These are phyloP conservation scores for Andrena marginata DNA, from an alignment of 2,888 invertebrate species.

Conservation along the genomic window DNA sequence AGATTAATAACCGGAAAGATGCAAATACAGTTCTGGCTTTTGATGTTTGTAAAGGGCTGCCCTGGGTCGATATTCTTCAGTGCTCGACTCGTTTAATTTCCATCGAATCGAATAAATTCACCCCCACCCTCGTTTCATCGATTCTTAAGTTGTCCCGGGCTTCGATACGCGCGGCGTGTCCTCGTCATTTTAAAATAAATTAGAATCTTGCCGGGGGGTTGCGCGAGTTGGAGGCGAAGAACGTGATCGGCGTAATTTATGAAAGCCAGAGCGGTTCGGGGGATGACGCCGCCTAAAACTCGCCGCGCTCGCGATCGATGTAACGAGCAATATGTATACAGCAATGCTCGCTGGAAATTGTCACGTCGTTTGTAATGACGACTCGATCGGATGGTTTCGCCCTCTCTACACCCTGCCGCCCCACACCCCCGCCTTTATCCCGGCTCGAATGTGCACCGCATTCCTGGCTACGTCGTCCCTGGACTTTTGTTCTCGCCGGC, in stretches of 20 bases:
- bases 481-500: slow-evolving; percentile 79
- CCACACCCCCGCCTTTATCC: slow-evolving; percentile 61
- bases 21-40: background rate
- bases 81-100: background rate
- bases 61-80: background rate
- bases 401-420: slow-evolving; percentile 68
- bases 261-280: slow-evolving; percentile 45
- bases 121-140: slow-evolving; percentile 1
- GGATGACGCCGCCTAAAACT: slow-evolving; percentile 37
- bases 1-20: background rate
- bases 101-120: background rate
- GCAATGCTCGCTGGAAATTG: slow-evolving; percentile 78
- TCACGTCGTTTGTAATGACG: slow-evolving; percentile 83
- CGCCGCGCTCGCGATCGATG: slow-evolving; percentile 47
- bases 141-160: slow-evolving; percentile 12
- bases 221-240: slow-evolving; percentile 32
- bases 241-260: slow-evolving; percentile 68
- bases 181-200: slow-evolving; percentile 64
- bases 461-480: slow-evolving; percentile 74
- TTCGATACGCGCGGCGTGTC: slow-evolving; percentile 15
- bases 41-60: background rate
- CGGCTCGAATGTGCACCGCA: slow-evolving; percentile 70
- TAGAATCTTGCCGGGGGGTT: slow-evolving; percentile 46
- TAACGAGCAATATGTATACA: slow-evolving; percentile 79
- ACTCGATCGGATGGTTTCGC: slow-evolving; percentile 81